A percentile compares a stretch with the other conserved stretches of the same genome.
phyloP scores from a whole-genome alignment of 2,113 vertebrate genomes.

The Delphinus delphis region DNA sequence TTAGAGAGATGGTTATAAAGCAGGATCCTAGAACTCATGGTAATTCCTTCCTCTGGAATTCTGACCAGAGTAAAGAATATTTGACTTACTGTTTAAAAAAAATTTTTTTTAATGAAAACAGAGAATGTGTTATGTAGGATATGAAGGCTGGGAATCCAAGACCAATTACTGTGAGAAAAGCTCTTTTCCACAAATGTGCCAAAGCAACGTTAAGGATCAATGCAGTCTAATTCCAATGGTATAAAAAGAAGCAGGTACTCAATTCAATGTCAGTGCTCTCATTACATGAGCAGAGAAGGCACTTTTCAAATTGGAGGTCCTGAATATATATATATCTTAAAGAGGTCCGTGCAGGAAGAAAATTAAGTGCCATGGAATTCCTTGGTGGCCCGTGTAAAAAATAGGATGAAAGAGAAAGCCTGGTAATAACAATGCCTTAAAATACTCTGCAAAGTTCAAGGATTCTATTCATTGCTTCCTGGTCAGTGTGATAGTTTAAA shows the following conservation, averaged over 20 bases:
- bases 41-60: constrained; percentile 2
- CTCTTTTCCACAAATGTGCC: background rate
- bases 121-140: background rate
- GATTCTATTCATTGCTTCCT: background rate
- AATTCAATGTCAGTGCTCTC: background rate
- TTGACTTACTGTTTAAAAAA: background rate
- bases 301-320: background rate
- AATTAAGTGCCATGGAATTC: background rate
- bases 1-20: background rate
- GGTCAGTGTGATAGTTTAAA: background rate
- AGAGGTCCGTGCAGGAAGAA: background rate
- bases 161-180: constrained; percentile 39
- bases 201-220: background rate
- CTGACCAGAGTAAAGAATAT: background rate
- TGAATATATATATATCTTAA: background rate
- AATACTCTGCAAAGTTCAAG: background rate
- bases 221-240: background rate
- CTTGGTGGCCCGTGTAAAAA: background rate
- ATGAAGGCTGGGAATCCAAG: background rate
- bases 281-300: background rate
- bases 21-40: background rate
- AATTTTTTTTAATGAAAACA: background rate
- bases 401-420: background rate
- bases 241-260: background rate
- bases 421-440: background rate